Evolutionary conservation across 2,113 vertebrate genomes (phyloP), one percentile per base, ranked within the genome.

Genomic region (Hippocampus abdominalis): DNA sequence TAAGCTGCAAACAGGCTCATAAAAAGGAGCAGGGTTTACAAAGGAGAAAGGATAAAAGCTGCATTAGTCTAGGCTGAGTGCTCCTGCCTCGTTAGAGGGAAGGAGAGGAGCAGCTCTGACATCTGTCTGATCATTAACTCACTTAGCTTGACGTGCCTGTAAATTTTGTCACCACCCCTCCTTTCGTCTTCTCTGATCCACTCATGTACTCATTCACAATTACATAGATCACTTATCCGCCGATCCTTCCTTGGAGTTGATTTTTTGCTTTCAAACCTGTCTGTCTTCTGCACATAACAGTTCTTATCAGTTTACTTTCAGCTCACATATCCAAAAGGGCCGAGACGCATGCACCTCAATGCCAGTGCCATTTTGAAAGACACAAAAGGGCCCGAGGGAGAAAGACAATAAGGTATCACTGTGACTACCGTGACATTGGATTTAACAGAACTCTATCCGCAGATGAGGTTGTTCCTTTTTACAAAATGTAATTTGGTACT

Each of bases 121-220:
- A 71, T 74, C 73, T 80, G 81, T 90, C 74, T 82, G 79, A 89
- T 86, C 78, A 86, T 89, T 87, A 88, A 89, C 88, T 78, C 72
- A 13, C 69, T 75, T 44, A 75, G 68, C 65, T 76, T 75, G 77
- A 83, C 71, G 9, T 2, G 13, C 29, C 73, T 29, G 73, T 87
- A 82, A 89, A 89, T 76, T 64, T 62, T 64, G 72, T 71, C 80
- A 66, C 32, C n/a, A n/a, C 32, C 39, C 60, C 64, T 62, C 69
- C 66, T 57, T 25, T 64, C 12, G 60, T 56, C 44, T 61, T 15
- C 18, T 40, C 32, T 20, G n/a, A n/a, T 64, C 48, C 20, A 54
- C 65, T 51, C 20, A 64, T 77, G 64, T 70, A 70, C 67, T 73
- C 59, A 49, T 62, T 75, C 69, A 70, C 71, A 46, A 48, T 75